phyloP scores from a whole-genome alignment of 1,140 invertebrate genomes.

The Drosophila chauvacae region DNA sequence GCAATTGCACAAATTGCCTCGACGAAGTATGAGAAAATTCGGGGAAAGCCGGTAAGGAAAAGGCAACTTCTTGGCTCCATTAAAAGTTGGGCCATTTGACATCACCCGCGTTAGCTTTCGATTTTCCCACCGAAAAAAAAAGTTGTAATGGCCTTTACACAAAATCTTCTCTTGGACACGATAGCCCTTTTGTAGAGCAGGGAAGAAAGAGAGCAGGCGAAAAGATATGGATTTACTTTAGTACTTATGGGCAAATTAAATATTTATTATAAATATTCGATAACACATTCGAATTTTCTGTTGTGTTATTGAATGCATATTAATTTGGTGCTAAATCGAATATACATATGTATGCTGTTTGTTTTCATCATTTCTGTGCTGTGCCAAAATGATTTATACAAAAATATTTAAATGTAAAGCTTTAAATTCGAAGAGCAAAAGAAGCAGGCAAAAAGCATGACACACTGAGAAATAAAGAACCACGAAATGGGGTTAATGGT shows the following conservation, averaged over 20 bases:
- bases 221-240: background rate
- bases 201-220: background rate
- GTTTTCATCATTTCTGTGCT: background rate
- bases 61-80: slow-evolving; percentile 49
- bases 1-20: slow-evolving; percentile 50
- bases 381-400: slow-evolving; percentile 6
- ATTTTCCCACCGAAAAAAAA: slow-evolving; percentile 2
- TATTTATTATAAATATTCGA: background rate
- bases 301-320: background rate
- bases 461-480: background rate
- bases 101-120: slow-evolving; percentile 20
- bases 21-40: slow-evolving; percentile 11
- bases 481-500: slow-evolving; percentile 10
- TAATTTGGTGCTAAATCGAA: background rate
- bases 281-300: background rate
- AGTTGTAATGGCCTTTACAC: slow-evolving; percentile 38
- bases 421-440: slow-evolving; percentile 2
- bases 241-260: background rate
- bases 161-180: slow-evolving; percentile 43
- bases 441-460: background rate
- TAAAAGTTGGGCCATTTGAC: slow-evolving; percentile 53
- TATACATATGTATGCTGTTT: background rate
- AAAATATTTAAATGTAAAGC: slow-evolving; percentile 9
- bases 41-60: slow-evolving; percentile 23
- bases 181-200: slow-evolving; percentile 38